phyloP scores from a whole-genome alignment of 2,797 vertebrate species.

The Eulemur rubriventer region DNA sequence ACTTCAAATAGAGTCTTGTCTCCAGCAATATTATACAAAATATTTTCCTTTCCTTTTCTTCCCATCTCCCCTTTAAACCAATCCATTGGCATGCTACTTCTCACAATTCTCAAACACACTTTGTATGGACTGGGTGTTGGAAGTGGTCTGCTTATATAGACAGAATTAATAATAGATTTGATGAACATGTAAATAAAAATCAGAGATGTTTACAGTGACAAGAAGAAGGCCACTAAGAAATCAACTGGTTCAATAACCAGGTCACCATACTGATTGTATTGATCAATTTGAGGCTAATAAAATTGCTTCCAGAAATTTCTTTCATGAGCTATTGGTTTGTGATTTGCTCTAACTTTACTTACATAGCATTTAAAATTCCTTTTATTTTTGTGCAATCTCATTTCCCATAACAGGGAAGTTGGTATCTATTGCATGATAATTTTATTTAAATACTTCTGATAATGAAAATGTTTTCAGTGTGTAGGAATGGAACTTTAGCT shows the following conservation, averaged over 20 bases:
- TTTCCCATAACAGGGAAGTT: background rate
- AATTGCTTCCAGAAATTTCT: background rate
- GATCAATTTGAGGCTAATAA: background rate
- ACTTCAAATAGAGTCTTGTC: background rate
- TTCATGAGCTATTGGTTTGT: background rate
- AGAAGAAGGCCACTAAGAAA: background rate
- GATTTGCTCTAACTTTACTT: background rate
- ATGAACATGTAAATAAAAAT: background rate
- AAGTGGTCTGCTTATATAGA: background rate
- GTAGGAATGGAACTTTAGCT: background rate
- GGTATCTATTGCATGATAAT: background rate
- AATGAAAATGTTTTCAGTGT: background rate
- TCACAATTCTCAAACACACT: background rate
- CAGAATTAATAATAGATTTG: background rate
- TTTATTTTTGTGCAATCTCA: background rate
- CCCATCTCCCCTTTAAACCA: background rate
- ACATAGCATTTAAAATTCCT: background rate
- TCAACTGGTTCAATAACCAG: background rate
- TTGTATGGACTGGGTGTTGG: background rate
- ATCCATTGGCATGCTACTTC: background rate
- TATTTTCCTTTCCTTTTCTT: background rate
- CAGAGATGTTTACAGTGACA: background rate
- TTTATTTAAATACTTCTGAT: background rate
- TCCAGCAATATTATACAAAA: background rate
- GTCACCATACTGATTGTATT: background rate